Conservation (phyloP, 2,888 invertebrate genomes). For the Dastarcus helophoroides region DNA sequence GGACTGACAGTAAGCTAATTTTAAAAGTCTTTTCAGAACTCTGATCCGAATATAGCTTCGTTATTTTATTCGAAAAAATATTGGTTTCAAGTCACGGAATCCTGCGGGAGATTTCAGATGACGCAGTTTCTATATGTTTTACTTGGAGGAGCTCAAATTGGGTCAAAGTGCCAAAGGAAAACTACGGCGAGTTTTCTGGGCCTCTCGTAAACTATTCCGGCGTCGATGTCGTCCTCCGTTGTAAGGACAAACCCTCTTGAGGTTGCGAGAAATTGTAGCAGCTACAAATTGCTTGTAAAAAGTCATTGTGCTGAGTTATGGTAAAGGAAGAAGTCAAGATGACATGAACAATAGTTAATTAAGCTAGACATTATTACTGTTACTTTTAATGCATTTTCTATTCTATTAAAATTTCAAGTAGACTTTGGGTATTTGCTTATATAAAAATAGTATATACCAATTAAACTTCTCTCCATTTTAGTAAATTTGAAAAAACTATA, state of each 20-base stretch:
- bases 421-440: too few species aligned
- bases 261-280: slow-evolving; percentile 10
- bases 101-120: slow-evolving; percentile 14
- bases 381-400: too few species aligned
- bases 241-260: slow-evolving; percentile 9
- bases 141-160: slow-evolving; percentile 16
- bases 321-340: slow-evolving; percentile 4
- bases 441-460: too few species aligned
- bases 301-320: slow-evolving; percentile 9
- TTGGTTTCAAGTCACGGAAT: slow-evolving; percentile 20
- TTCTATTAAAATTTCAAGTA: too few species aligned
- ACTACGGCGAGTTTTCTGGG: slow-evolving; percentile 12
- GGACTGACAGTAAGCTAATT: slow-evolving; percentile 15
- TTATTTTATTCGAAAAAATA: slow-evolving; percentile 19
- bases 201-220: neutral
- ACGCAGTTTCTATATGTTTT: slow-evolving; percentile 15
- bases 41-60: slow-evolving; percentile 10
- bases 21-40: slow-evolving; percentile 10
- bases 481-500: too few species aligned
- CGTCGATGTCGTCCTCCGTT: slow-evolving; percentile 4
- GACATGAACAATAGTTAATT: slow-evolving; percentile 5
- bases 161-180: slow-evolving; percentile 18
- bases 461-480: too few species aligned
- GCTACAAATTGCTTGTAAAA: slow-evolving; percentile 9
- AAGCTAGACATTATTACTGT: too few species aligned